Evolutionary conservation across 2,797 vertebrate species (phyloP).

Genomic region (Bovichtus variegatus): DNA sequence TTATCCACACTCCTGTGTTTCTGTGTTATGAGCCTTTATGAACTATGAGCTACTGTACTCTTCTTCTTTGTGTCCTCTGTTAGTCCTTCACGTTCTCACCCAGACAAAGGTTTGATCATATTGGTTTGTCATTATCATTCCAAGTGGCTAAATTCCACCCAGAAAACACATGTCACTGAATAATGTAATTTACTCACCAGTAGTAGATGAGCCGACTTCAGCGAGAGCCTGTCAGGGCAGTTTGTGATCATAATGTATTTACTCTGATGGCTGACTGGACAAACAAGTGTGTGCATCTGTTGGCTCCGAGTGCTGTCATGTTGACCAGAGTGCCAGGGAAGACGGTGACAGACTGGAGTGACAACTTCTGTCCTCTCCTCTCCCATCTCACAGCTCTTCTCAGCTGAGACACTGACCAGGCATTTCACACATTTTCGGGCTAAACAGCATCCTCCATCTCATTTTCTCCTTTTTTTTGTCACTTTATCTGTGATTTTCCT

Average conservation of each 20-base stretch:
- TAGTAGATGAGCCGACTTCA: slow-evolving; percentile 21
- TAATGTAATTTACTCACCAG: slow-evolving; percentile 1
- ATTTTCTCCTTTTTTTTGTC: slow-evolving; percentile 10
- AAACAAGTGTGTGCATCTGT: slow-evolving; percentile 52
- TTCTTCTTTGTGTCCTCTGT: background rate
- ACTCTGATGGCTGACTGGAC: slow-evolving; percentile 33
- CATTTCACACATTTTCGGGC: slow-evolving; percentile 40
- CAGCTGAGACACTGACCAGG: slow-evolving; percentile 42
- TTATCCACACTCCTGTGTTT: background rate
- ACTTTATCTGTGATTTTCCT: background rate
- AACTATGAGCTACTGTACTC: background rate
- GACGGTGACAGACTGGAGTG: slow-evolving; percentile 54
- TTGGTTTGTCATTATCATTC: background rate
- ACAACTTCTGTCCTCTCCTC: slow-evolving; percentile 48
- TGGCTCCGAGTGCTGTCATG: slow-evolving; percentile 33
- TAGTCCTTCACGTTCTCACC: background rate
- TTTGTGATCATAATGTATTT: slow-evolving; percentile 28
- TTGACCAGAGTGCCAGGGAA: slow-evolving; percentile 29
- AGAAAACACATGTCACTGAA: slow-evolving; percentile 3
- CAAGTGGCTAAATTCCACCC: background rate
- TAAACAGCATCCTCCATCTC: slow-evolving; percentile 8
- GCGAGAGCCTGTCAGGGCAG: slow-evolving; percentile 22
- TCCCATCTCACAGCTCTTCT: slow-evolving; percentile 19
- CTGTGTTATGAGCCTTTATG: background rate
- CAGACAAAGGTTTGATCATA: background rate